These are phyloP conservation scores for Oscheius sp. DNA, from an alignment of 1,140 invertebrate genomes.

Conservation along the genomic window DNA sequence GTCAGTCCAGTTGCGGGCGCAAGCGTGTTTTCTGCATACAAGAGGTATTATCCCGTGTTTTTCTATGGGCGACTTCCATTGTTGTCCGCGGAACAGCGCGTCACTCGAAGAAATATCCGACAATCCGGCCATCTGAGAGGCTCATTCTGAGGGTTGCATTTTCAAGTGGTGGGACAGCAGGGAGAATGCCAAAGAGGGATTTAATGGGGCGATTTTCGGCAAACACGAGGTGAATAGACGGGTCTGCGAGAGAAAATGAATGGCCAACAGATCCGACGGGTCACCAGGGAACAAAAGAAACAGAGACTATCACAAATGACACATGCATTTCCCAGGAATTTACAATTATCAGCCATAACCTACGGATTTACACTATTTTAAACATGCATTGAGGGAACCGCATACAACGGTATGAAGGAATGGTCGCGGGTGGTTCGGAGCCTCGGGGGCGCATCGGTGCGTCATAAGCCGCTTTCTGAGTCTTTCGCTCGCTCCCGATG, in stretches of 20 bases:
- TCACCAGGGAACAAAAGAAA: too few relatives aligned
- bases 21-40: neutral
- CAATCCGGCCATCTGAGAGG: neutral
- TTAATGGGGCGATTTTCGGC: too few relatives aligned
- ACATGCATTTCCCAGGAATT: too few relatives aligned
- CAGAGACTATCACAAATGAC: too few relatives aligned
- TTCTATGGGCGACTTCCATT: neutral
- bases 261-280: neutral
- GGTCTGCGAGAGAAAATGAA: neutral
- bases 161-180: too few relatives aligned
- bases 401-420: neutral
- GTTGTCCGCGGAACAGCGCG: neutral
- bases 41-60: conserved; percentile 7
- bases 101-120: too few relatives aligned
- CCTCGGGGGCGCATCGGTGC: neutral
- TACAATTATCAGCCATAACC: neutral
- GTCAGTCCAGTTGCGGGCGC: neutral
- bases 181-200: too few relatives aligned
- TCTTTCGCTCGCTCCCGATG: neutral
- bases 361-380: neutral
- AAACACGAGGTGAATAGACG: too few relatives aligned
- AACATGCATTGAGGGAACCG: neutral
- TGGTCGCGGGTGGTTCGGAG: neutral
- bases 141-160: neutral
- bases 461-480: neutral